Conservation (phyloP, 2,113 vertebrate species). For the Nothoprocta pentlandii region DNA sequence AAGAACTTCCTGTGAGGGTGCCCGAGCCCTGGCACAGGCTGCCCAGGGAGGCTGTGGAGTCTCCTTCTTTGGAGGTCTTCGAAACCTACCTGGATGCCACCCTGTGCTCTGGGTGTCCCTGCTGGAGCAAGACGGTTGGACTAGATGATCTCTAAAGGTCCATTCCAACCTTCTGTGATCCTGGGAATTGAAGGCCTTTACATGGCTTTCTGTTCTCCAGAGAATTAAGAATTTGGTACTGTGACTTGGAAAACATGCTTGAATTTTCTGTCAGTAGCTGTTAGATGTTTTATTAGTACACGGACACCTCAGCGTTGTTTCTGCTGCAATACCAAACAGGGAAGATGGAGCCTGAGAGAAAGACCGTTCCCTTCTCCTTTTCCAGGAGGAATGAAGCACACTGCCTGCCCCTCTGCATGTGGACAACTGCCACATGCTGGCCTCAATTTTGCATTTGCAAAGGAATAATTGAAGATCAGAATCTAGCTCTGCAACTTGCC, state of each 20-base stretch:
- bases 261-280: neutral
- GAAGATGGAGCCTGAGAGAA: neutral
- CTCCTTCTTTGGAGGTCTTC: no score
- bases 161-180: no score
- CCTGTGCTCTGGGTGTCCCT: no score
- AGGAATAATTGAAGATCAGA: neutral
- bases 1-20: no score
- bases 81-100: no score
- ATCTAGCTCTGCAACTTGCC: constrained; percentile 1
- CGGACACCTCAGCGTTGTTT: neutral
- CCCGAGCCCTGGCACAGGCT: no score
- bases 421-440: neutral
- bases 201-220: neutral
- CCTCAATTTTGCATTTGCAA: neutral
- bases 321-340: neutral
- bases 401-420: neutral
- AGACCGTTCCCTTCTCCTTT: neutral
- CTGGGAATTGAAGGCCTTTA: neutral
- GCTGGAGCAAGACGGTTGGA: no score
- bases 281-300: neutral
- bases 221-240: neutral
- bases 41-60: no score
- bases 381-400: neutral
- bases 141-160: no score
- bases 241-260: neutral